Evolutionary conservation across 1,140 invertebrate genomes (phyloP), one percentile per base, ranked within the genome.

Genomic region (Cepaea nemoralis): DNA sequence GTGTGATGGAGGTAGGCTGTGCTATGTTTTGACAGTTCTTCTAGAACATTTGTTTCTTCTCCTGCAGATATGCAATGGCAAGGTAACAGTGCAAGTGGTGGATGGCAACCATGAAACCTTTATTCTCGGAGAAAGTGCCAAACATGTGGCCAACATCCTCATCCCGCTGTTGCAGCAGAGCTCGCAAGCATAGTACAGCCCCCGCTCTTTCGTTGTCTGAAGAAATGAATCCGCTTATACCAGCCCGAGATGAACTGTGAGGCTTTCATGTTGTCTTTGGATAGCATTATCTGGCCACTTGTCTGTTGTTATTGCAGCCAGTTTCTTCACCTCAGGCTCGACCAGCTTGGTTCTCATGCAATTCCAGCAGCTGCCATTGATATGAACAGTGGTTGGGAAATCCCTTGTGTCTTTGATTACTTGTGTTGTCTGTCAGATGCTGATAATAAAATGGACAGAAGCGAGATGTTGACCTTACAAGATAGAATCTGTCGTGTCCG

Each of bases 31-130:
- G 6, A 39, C 16, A 5, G 14, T 42, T 80, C 42, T 12, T 33
- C 5, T n/a, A n/a, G n/a, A n/a, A n/a, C n/a, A n/a, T n/a, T n/a
- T 22, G 12, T 45, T 48, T 66, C 8, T 3, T 76, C 27, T 79
- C 39, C 69, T 85, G 33, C 83, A 88, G 87, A 81, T 88, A 22
- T 87, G 86, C 77, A 50, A 67, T 35, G 85, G 85, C 33, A 80
- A 83, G 39, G 79, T 88, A 16, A 35, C 55, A 16, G 69, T 86
- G 24, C 48, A 85, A 27, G 71, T 71, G 0, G 82, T 86, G 16
- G 78, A 84, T 59, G 87, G 87, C 19, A 83, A 87, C 40, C 87
- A 88, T 82, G 83, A 84, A 35, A 84, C 83, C 1, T 88, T 88
- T 55, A 84, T 88, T 22, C 81, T 69, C 67, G 85, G 77, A 24